Evolutionary conservation across 2,888 invertebrate genomes (phyloP).

Genomic region (Tinea pellionella): DNA sequence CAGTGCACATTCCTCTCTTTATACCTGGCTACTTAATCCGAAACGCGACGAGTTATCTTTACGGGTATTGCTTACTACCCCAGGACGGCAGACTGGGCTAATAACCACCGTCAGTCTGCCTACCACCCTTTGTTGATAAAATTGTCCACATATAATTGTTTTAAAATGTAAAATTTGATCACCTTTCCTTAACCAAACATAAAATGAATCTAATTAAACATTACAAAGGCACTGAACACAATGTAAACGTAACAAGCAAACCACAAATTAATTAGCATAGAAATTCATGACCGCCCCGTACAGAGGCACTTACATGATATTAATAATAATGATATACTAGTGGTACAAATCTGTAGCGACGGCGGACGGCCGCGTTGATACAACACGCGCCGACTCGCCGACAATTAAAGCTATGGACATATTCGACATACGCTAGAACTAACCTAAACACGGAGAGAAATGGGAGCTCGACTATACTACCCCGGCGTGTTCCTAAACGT

Average conservation of each 20-base stretch:
- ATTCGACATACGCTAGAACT: conserved; percentile 48
- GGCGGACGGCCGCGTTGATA: too few species aligned
- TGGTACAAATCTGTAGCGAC: conserved; percentile 32
- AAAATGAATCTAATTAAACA: background rate
- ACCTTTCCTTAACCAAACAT: background rate
- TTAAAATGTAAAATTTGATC: background rate
- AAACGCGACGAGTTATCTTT: too few species aligned
- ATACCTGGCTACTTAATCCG: too few species aligned
- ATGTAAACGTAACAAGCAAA: background rate
- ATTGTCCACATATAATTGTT: background rate
- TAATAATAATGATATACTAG: conserved; percentile 58
- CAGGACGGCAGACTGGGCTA: too few species aligned
- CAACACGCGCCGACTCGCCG: conserved; percentile 42
- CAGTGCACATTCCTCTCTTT: too few species aligned
- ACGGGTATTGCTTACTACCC: too few species aligned
- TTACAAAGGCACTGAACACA: conserved; percentile 5
- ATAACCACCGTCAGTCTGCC: too few species aligned
- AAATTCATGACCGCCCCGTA: background rate
- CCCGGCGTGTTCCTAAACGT: conserved; percentile 42
- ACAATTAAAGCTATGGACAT: conserved; percentile 69
- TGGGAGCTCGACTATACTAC: conserved; percentile 27
- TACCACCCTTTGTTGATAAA: background rate
- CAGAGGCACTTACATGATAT: conserved; percentile 43
- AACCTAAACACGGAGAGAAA: conserved; percentile 62
- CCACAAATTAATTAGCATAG: background rate